phyloP scores from a whole-genome alignment of 2,888 invertebrate species.

The Eubasilissa splendida region DNA sequence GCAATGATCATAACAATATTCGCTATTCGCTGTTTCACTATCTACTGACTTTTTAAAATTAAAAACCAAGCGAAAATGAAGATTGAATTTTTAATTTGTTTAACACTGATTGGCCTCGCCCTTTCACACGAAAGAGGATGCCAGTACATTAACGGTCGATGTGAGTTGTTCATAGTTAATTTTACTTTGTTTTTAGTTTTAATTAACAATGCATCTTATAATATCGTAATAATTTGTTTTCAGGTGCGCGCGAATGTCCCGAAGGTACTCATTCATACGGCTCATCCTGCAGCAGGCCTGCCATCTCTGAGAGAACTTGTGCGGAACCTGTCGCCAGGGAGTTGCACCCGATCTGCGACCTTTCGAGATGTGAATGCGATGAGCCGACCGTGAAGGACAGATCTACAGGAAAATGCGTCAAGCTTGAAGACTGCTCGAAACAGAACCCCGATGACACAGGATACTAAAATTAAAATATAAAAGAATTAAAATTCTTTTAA shows the following conservation, averaged over 20 bases:
- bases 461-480: not conserved
- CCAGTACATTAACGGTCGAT: not conserved
- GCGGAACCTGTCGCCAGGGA: slow-evolving; percentile 28
- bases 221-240: not conserved
- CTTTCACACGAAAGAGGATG: not conserved
- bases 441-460: not conserved
- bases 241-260: slow-evolving; percentile 35
- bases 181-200: not conserved
- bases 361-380: slow-evolving; percentile 48
- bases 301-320: slow-evolving; percentile 40
- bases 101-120: not conserved
- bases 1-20: too few relatives aligned
- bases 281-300: slow-evolving; percentile 15
- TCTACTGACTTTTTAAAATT: too few relatives aligned
- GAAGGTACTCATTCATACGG: slow-evolving; percentile 48
- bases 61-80: not conserved
- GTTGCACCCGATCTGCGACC: slow-evolving; percentile 35
- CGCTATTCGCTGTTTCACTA: too few relatives aligned
- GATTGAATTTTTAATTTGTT: not conserved
- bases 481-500: not conserved
- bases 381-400: slow-evolving; percentile 38
- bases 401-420: slow-evolving; percentile 40
- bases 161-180: not conserved
- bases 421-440: slow-evolving; percentile 34
- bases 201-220: not conserved